Evolutionary conservation across 2,888 invertebrate species (phyloP), one percentile per base, ranked within the genome.

Genomic region (Leucania comma): DNA sequence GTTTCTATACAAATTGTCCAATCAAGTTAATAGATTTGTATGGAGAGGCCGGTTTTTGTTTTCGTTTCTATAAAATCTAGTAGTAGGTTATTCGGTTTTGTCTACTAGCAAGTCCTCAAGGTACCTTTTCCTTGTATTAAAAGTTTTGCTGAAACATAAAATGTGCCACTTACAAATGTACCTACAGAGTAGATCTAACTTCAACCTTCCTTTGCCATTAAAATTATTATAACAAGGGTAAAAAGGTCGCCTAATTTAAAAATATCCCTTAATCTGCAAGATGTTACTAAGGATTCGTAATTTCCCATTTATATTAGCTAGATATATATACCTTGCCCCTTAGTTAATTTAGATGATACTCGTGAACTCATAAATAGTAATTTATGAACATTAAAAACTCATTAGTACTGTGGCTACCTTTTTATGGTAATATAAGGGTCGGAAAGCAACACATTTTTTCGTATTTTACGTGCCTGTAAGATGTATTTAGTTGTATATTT

Each of bases 301-400:
- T 56, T 72, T 38, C 22, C 20, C n/a, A 56, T 72, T 50, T 56
- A 48, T 0, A 20, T 50, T n/a, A 24, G 17, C 26, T 20, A 73
- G 17, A 12, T 60, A n/a, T 42, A 42, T 17, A 42, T 42, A 42
- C 42, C 42, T 42, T 42, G 17, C 5, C 54, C 48, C 42, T 75
- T 67, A 6, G n/a, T 67, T 68, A 75, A 56, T 72, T 72, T 68
- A 75, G 48, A 75, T 56, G 53, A 69, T 70, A 38, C n/a, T n/a
- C 17, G 26, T 26, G 53, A 20, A n/a, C 72, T 42, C 71, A 54
- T 77, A 77, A 77, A 77, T 50, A 59, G 54, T 54, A 60, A 77
- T 77, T 38, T 54, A 32, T 29, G 2, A 35, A 77, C 71, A 81
- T 78, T 78, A 81, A 78, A 77, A 77, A 61, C 62, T 77, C 78